These are phyloP conservation scores for Ophioninae sp. DNA, from an alignment of 2,888 invertebrate genomes.

Conservation along the genomic window DNA sequence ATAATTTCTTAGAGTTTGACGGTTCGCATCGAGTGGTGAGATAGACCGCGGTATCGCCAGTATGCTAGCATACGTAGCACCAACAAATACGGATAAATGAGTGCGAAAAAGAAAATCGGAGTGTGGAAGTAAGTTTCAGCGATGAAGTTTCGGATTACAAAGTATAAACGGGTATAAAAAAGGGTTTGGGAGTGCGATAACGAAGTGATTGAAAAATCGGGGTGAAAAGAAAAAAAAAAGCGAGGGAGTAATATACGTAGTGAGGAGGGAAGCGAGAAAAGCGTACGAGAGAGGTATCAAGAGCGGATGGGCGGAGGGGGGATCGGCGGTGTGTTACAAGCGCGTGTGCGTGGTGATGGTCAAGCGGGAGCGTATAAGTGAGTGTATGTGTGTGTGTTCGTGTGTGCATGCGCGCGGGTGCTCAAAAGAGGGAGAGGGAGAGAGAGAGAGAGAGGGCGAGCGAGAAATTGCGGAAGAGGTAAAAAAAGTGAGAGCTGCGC, in stretches of 20 bases:
- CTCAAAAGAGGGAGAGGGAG: slow-evolving; percentile 15
- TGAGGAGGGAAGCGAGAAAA: not conserved
- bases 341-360: slow-evolving; percentile 34
- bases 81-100: slow-evolving; percentile 52
- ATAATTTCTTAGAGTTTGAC: slow-evolving; percentile 6
- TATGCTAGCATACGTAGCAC: slow-evolving; percentile 43
- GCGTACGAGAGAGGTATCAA: not conserved
- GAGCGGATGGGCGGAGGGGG: not conserved
- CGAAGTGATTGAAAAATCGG: slow-evolving; percentile 11
- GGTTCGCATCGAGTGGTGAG: slow-evolving; percentile 14
- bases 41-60: slow-evolving; percentile 40
- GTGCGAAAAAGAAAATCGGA: slow-evolving; percentile 48
- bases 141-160: not conserved
- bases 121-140: slow-evolving; percentile 47
- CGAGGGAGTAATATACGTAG: not conserved
- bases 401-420: not conserved
- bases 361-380: slow-evolving; percentile 2
- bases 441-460: slow-evolving; percentile 28
- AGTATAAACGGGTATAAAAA: not conserved
- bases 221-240: slow-evolving; percentile 6
- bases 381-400: slow-evolving; percentile 22
- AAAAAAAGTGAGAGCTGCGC: slow-evolving; percentile 36
- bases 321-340: slow-evolving; percentile 21
- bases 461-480: slow-evolving; percentile 40
- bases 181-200: not conserved